A percentile compares a stretch with the other conserved stretches of the same genome.
These are phyloP conservation scores for Scaptomyza cyrtandrae DNA, from an alignment of 2,888 invertebrate species.

Conservation along the genomic window DNA sequence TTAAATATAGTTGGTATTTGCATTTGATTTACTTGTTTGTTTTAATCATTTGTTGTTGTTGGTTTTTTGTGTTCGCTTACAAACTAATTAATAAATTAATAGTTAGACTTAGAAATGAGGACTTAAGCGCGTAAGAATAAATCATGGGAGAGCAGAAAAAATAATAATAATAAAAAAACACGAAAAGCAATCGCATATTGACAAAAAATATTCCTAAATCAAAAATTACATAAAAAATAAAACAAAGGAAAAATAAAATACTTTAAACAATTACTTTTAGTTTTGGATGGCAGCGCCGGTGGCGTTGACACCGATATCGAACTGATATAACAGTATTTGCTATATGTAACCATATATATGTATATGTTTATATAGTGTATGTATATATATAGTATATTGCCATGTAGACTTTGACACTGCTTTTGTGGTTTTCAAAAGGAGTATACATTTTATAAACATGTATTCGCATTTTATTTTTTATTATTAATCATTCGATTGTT, in stretches of 20 bases:
- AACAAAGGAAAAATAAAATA: slow-evolving; percentile 43
- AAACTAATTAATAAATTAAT: slow-evolving; percentile 81
- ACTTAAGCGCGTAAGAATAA: slow-evolving; percentile 69
- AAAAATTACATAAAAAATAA: slow-evolving; percentile 20
- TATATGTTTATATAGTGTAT: background rate
- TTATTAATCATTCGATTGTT: background rate
- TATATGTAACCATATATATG: background rate
- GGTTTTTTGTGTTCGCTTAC: slow-evolving; percentile 63
- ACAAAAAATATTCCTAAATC: slow-evolving; percentile 47
- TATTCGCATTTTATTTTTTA: slow-evolving; percentile 1
- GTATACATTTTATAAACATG: background rate
- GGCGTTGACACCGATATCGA: slow-evolving; percentile 29
- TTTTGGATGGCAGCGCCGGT: slow-evolving; percentile 47
- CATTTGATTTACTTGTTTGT: slow-evolving; percentile 62
- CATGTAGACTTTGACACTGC: slow-evolving; percentile 25
- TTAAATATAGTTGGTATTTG: slow-evolving; percentile 61
- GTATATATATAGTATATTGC: slow-evolving; percentile 11
- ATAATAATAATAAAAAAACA: slow-evolving; percentile 44
- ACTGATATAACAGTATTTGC: slow-evolving; percentile 14
- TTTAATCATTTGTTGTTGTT: slow-evolving; percentile 51
- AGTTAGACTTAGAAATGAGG: slow-evolving; percentile 74
- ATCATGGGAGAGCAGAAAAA: slow-evolving; percentile 49
- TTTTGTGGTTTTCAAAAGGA: slow-evolving; percentile 23
- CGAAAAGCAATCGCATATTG: slow-evolving; percentile 54
- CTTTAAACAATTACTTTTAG: slow-evolving; percentile 43